Evolutionary conservation across 35 echinoderm and acorn worm genomes (phyloP).

Genomic region (Ophiothrix spiculata): DNA sequence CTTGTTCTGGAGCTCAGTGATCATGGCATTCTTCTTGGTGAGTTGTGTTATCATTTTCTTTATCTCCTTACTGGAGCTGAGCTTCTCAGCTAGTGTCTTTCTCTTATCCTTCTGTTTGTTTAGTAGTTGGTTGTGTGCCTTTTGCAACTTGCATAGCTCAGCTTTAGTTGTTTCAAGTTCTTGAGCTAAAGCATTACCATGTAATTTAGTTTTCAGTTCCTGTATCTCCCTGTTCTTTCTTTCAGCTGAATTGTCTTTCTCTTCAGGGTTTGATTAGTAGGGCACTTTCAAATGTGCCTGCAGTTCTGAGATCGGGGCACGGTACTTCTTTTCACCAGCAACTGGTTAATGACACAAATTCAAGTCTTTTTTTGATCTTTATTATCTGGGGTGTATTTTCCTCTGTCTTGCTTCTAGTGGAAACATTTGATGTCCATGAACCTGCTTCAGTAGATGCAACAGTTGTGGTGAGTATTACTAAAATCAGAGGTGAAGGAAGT

Average conservation of each 20-base stretch:
- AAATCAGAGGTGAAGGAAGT: no score
- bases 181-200: conserved; percentile 16
- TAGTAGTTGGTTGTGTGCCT: no score
- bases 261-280: conserved; percentile 49
- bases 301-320: conserved; percentile 16
- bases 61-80: no score
- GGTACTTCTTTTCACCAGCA: conserved; percentile 25
- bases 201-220: conserved; percentile 47
- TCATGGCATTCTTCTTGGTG: no score
- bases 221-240: conserved; percentile 27
- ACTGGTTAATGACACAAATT: conserved; percentile 38
- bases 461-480: neutral
- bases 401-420: conserved; percentile 28
- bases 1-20: no score
- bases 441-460: neutral
- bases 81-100: no score
- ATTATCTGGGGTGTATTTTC: conserved; percentile 26
- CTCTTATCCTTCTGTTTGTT: no score
- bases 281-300: conserved; percentile 37
- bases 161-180: conserved; percentile 35
- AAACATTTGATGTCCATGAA: conserved; percentile 25
- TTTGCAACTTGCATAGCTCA: conserved; percentile 28
- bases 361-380: conserved; percentile 35
- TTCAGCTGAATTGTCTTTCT: conserved; percentile 27
- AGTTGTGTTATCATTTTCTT: no score